Evolutionary conservation across 1,140 invertebrate genomes (phyloP).

Genomic region (Drosophila saltans): DNA sequence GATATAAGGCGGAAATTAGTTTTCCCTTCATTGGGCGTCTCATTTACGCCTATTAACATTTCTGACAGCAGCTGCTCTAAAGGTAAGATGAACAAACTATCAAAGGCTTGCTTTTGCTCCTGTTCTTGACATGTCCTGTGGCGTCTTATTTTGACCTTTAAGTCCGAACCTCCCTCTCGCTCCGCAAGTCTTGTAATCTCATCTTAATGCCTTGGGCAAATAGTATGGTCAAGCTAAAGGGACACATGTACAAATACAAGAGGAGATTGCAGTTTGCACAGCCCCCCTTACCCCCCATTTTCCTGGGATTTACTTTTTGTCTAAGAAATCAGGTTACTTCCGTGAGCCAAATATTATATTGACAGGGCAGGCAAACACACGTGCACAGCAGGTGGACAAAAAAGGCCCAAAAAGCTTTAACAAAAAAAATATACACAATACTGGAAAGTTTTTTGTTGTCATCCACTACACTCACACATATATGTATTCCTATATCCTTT

Average conservation of each 20-base stretch:
- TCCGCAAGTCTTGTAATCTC: neutral
- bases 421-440: slow-evolving; percentile 10
- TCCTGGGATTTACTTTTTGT: slow-evolving; percentile 44
- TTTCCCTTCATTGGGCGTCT: slow-evolving; percentile 70
- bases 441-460: neutral
- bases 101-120: slow-evolving; percentile 58
- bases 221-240: slow-evolving; percentile 52
- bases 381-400: slow-evolving; percentile 73
- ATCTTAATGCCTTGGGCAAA: slow-evolving; percentile 64
- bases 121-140: slow-evolving; percentile 62
- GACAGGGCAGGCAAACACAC: slow-evolving; percentile 63
- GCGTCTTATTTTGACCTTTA: slow-evolving; percentile 40
- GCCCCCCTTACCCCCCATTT: slow-evolving; percentile 14
- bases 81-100: slow-evolving; percentile 43
- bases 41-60: slow-evolving; percentile 76
- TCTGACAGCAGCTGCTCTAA: slow-evolving; percentile 63
- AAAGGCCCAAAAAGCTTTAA: slow-evolving; percentile 2
- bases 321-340: slow-evolving; percentile 75
- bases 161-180: neutral
- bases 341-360: slow-evolving; percentile 72
- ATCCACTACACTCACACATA: no score
- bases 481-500: no score
- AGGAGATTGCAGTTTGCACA: slow-evolving; percentile 61
- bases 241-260: slow-evolving; percentile 68
- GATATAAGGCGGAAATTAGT: slow-evolving; percentile 66